Base-by-base conservation (phyloP, 2,797 vertebrate species). In the Poecilia gillii region DNA sequence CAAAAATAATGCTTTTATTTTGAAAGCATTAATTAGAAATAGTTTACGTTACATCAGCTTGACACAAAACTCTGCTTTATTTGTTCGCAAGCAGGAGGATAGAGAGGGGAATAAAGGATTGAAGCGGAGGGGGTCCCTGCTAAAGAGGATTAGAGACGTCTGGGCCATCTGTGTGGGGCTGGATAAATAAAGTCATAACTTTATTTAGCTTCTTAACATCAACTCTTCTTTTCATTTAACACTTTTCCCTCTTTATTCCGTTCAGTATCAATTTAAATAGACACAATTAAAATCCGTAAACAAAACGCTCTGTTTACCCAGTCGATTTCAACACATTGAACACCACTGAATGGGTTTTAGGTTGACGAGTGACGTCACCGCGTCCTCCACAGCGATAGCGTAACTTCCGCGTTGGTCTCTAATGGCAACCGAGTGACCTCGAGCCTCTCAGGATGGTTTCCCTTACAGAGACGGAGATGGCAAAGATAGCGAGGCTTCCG, bases 141-240 rank as follows among this genome's bases (percentile, higher is more conserved):
- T 72, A 68, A 92, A 87, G 89, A 90, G 91, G 94, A 93, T 94
- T 93, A 92, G 18, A 84, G 18, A 20, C 53, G 68, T n/a, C 36
- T 82, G 86, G 87, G 68, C 93, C 92, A 91, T 91, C 90, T 94
- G 90, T 64, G 33, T 64, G 62, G 25, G 8, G 55, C 62, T 28
- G 43, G 57, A 79, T 41, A 78, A 59, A 13, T 39, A 25, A 12
- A 70, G 20, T 70, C 45, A 14, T 13, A 6, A 39, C 64, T 6
- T 53, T 53, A 53, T 9, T 53, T 53, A 9, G 31, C 55, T 59
- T 14, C 18, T 51, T 49, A 12, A 57, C 25, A 7, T 62, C 16
- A 14, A 33, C 57, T 31, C 14, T 14, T 33, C 14, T n/a, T 64
- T 64, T 9, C 36, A 18, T 64, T 6, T 1, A 18, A 64, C 59